Base-by-base conservation (phyloP, 2,113 vertebrate species). In the Gymnorhina tibicen region DNA sequence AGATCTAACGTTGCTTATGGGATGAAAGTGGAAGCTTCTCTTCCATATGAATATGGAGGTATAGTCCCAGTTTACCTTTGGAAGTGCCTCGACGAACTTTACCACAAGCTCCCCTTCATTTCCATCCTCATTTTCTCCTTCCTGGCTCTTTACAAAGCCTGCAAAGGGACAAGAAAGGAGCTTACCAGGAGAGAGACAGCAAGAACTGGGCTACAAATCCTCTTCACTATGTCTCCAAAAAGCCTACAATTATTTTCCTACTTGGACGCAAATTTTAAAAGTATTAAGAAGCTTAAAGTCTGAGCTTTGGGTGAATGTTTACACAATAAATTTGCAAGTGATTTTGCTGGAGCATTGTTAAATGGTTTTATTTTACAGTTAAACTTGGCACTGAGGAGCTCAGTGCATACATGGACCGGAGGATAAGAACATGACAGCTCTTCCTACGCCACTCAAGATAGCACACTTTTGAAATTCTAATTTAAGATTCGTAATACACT, bases 131-230 rank as follows among this genome's bases (percentile, higher is more conserved):
- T 99, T 99, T 75, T 99, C 99, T 89, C 99, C 99, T 87, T 99
- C 99, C 73, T 98, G 96, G 76, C 99, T 99, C 98, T 99, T 99
- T 23, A 99, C 99, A 55, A 98, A 99, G 97, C 98, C 99, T 99
- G 96, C 66, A 72, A 84, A 91, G 77, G 13, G 78, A 84, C 2
- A 19, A 87, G 69, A 83, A 87, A 90, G 20, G 52, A 88, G 52
- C 76, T 79, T 15, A 56, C n/a, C 50, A 67, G 59, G 52, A 68
- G 30, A 87, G 24, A 92, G 55, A 72, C 49, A 62, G 42, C 33
- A 50, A 91, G 82, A 95, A 79, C 32, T 76, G 72, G 67, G 66
- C 73, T 67, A 68, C 41, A 66, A 91, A 78, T 32, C n/a, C 26
- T 72, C 75, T 33, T 35, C 46, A 70, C 13, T 56, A 26, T 52